These are phyloP conservation scores for Acanthisitta chloris DNA, from an alignment of 2,113 vertebrate species.

Conservation along the genomic window DNA sequence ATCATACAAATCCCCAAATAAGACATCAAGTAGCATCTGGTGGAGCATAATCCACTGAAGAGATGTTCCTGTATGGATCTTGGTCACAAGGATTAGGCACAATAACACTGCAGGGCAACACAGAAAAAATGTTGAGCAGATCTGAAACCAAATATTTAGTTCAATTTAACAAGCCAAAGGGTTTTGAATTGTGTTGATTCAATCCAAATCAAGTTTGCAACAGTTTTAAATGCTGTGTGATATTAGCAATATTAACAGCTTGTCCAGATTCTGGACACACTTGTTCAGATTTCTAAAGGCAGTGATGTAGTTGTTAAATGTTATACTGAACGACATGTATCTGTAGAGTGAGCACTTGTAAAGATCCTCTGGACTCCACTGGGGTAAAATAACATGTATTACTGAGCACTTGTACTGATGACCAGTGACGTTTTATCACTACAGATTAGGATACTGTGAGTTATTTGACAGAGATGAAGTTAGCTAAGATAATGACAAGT, in stretches of 20 bases:
- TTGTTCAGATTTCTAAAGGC: not conserved
- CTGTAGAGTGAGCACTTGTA: not conserved
- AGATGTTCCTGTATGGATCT: not conserved
- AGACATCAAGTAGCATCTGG: not conserved
- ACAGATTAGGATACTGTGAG: not conserved
- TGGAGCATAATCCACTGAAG: not conserved
- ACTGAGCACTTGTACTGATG: not conserved
- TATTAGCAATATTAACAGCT: no score
- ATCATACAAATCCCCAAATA: fast-evolving
- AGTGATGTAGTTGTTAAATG: not conserved
- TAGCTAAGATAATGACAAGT: slow-evolving; percentile 38
- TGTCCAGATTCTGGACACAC: no score
- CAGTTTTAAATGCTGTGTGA: no score
- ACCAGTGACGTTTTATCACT: not conserved
- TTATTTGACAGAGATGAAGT: not conserved
- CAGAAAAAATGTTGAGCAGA: not conserved
- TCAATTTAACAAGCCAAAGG: not conserved
- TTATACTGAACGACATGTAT: not conserved
- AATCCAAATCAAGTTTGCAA: not conserved
- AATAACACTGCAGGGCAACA: not conserved
- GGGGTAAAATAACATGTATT: not conserved
- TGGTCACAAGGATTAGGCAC: not conserved
- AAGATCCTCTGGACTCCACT: not conserved
- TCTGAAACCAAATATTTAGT: not conserved
- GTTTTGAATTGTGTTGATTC: not conserved